Percentiles rank a stretch among this genome's conserved stretches.
phyloP scores from a whole-genome alignment of 2,888 invertebrate genomes.

The Scaptomyza flava region DNA sequence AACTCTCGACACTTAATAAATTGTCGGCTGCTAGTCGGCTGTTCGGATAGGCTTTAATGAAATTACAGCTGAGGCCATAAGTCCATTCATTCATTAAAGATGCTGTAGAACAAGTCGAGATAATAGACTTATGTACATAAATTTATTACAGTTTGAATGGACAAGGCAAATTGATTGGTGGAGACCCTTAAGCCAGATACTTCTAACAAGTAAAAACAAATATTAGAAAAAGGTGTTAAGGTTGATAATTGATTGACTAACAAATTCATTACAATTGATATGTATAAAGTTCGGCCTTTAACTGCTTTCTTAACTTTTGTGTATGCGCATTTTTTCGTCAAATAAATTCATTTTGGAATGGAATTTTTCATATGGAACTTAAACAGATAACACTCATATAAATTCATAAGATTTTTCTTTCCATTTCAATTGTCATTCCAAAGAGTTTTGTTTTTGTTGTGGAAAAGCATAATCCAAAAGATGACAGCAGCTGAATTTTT shows the following conservation, averaged over 20 bases:
- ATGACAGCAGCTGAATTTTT: slow-evolving; percentile 57
- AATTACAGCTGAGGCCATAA: slow-evolving; percentile 45
- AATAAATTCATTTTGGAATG: too few relatives aligned
- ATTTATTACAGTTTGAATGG: slow-evolving; percentile 3
- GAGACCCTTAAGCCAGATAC: neutral
- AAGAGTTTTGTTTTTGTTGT: neutral
- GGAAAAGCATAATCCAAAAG: slow-evolving; percentile 9
- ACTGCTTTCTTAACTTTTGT: too few relatives aligned
- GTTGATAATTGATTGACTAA: too few relatives aligned
- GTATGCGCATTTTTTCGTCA: too few relatives aligned
- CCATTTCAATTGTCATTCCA: neutral
- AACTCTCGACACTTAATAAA: slow-evolving; percentile 75
- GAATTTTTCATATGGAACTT: neutral
- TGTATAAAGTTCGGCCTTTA: too few relatives aligned
- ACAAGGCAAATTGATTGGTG: neutral
- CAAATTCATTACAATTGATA: too few relatives aligned
- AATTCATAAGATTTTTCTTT: neutral
- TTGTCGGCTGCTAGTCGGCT: slow-evolving; percentile 45
- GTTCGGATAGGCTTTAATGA: slow-evolving; percentile 60
- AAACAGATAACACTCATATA: slow-evolving; percentile 1
- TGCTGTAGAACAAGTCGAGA: slow-evolving; percentile 17
- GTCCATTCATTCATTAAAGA: slow-evolving; percentile 21
- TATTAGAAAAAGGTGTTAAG: neutral
- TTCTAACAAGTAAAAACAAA: too few relatives aligned
- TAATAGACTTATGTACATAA: slow-evolving; percentile 25